These are phyloP conservation scores for Apoda limacodes DNA, from an alignment of 2,888 invertebrate genomes.

Conservation along the genomic window DNA sequence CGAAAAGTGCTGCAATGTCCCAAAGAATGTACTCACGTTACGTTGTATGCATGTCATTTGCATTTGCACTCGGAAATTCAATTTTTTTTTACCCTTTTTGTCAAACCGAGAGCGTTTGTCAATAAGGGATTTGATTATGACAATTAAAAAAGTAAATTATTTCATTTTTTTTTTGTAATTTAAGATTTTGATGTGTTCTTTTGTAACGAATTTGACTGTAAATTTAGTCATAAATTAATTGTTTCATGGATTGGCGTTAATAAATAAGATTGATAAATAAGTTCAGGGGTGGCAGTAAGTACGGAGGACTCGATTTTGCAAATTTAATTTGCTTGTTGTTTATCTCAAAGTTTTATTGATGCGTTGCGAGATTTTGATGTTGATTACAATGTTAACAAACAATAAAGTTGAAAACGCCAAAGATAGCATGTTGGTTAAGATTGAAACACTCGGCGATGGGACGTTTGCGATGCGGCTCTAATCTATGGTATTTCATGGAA, in stretches of 20 bases:
- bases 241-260: constrained; percentile 44
- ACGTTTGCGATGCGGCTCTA: too few relatives aligned
- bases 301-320: constrained; percentile 25
- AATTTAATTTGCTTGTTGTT: constrained; percentile 49
- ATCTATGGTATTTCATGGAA: too few relatives aligned
- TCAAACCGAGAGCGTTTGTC: too few relatives aligned
- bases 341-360: constrained; percentile 46
- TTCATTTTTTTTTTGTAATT: not conserved
- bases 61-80: too few relatives aligned
- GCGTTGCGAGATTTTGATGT: constrained; percentile 55
- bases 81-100: too few relatives aligned
- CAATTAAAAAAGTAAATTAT: too few relatives aligned
- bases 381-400: constrained; percentile 19
- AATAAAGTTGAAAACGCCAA: not conserved
- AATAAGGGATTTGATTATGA: not conserved
- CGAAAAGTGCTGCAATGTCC: constrained; percentile 59
- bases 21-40: constrained; percentile 61
- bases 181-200: constrained; percentile 19
- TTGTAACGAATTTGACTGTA: constrained; percentile 34
- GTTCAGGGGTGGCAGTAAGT: constrained; percentile 40
- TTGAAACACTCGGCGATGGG: too few relatives aligned
- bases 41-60: too few relatives aligned
- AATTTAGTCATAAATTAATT: constrained; percentile 31
- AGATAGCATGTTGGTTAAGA: too few relatives aligned
- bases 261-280: constrained; percentile 36